Evolutionary conservation across 2,113 vertebrate species (phyloP).

Genomic region (Rhadina sibilatrix): DNA sequence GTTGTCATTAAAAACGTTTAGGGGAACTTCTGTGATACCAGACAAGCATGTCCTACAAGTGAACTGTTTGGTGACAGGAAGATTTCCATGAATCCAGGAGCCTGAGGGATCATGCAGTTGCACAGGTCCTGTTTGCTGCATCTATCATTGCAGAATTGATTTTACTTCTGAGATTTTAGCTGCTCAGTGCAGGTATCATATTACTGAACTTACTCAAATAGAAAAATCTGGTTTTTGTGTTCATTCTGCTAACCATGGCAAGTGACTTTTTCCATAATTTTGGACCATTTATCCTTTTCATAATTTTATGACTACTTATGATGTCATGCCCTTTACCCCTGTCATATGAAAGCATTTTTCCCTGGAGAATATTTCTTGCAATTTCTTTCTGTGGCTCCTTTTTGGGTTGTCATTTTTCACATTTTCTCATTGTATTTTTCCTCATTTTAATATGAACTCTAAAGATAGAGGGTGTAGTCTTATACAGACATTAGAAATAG

Average conservation of each 20-base stretch:
- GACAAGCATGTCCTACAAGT: neutral
- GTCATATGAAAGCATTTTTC: neutral
- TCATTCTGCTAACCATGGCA: neutral
- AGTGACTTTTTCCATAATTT: neutral
- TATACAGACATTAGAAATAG: neutral
- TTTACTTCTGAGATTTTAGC: neutral
- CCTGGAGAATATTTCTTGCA: neutral
- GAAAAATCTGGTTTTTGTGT: neutral
- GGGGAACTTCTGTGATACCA: neutral
- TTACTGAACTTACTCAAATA: neutral
- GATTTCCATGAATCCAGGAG: neutral
- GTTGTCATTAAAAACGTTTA: neutral
- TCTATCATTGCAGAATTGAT: rapidly evolving
- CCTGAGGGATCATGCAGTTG: rapidly evolving
- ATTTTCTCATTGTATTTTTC: neutral
- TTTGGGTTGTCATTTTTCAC: neutral
- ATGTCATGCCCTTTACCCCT: neutral
- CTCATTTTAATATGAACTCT: neutral
- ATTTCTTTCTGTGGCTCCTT: neutral
- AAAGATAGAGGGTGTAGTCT: neutral
- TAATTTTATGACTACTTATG: neutral
- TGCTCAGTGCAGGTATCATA: neutral
- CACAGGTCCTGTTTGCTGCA: neutral
- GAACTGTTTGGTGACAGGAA: neutral
- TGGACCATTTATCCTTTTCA: neutral